phyloP scores from a whole-genome alignment of 2,797 vertebrate genomes.

The Philypnodon macrostomus region DNA sequence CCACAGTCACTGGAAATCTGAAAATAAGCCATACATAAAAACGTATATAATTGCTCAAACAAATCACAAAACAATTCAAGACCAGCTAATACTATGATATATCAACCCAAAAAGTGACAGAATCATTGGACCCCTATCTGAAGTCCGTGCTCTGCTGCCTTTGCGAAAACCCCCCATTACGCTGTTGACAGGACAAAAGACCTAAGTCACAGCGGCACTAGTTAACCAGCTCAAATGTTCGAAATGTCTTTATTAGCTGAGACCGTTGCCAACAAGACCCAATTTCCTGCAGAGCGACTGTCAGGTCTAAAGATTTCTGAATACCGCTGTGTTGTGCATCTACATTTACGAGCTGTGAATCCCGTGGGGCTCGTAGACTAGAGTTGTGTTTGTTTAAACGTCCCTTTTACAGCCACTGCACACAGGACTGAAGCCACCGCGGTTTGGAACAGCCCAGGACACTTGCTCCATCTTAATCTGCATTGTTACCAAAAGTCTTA shows the following conservation, averaged over 20 bases:
- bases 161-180: not conserved
- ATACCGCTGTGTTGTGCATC: slow-evolving; percentile 19
- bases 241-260: slow-evolving; percentile 9
- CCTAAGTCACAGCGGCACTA: slow-evolving; percentile 1
- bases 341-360: slow-evolving; percentile 27
- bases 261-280: slow-evolving; percentile 13
- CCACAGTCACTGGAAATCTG: too few species aligned
- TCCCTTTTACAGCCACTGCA: slow-evolving; percentile 19
- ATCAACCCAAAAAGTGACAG: too few species aligned
- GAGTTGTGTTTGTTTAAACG: slow-evolving; percentile 35
- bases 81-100: too few species aligned
- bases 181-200: not conserved
- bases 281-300: slow-evolving; percentile 12
- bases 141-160: not conserved
- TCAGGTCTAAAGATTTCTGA: slow-evolving; percentile 20
- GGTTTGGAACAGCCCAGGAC: slow-evolving; percentile 19
- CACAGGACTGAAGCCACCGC: slow-evolving; percentile 12
- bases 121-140: not conserved
- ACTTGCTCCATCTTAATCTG: slow-evolving; percentile 35
- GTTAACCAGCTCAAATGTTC: slow-evolving; percentile 5
- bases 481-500: slow-evolving; percentile 15
- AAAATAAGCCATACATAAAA: too few species aligned
- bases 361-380: slow-evolving; percentile 6
- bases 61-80: too few species aligned
- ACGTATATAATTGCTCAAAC: too few species aligned